Evolutionary conservation across 2,888 invertebrate species (phyloP).

Genomic region (Trissonchulus sp.): DNA sequence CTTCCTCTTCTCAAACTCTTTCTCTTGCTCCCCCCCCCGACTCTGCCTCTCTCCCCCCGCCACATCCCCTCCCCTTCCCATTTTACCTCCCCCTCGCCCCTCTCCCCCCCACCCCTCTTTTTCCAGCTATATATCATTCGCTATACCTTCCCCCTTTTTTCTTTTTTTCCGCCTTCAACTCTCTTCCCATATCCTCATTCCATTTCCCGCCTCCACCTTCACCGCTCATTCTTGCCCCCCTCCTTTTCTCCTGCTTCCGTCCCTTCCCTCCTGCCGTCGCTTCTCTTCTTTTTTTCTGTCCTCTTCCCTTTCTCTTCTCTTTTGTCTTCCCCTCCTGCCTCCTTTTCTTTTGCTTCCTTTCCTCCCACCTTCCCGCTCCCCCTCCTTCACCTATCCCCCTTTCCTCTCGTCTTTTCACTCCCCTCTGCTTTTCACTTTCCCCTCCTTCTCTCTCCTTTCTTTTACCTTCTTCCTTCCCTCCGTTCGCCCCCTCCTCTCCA

Average conservation of each 20-base stretch:
- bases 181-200: background rate
- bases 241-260: background rate
- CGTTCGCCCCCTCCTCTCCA: background rate
- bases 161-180: slow-evolving; percentile 1
- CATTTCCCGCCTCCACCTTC: background rate
- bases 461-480: background rate
- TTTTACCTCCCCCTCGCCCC: no score
- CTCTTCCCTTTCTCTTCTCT: background rate
- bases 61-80: no score
- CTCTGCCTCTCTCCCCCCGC: no score
- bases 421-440: background rate
- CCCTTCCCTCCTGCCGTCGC: background rate
- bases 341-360: background rate
- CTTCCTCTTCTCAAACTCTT: background rate
- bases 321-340: background rate
- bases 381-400: background rate
- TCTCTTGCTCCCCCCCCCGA: no score
- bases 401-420: background rate
- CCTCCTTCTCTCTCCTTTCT: background rate
- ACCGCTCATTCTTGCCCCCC: background rate
- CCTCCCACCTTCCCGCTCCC: background rate
- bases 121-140: no score
- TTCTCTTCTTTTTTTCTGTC: background rate
- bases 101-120: no score
- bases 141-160: background rate